A percentile compares a stretch with the other conserved stretches of the same genome.
Conservation (phyloP, 1,140 invertebrate genomes). For the Drosophila biarmipes region DNA sequence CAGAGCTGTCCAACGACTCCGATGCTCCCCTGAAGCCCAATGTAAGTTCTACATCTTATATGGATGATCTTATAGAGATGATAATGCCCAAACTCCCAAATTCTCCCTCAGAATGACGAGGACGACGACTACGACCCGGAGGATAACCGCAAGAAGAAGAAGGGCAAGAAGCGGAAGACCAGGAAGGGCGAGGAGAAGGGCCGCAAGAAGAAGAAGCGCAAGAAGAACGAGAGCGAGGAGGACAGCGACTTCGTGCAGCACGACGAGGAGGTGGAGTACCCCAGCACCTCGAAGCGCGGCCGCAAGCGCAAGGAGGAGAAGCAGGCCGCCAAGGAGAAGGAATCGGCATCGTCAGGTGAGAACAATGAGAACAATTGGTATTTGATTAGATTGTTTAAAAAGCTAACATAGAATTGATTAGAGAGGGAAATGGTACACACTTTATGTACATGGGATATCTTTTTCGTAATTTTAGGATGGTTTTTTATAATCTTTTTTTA, state of each 20-base stretch:
- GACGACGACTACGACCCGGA: constrained; percentile 94
- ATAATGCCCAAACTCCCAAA: background rate
- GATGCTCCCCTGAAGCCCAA: constrained; percentile 81
- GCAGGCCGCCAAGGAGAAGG: constrained; percentile 79
- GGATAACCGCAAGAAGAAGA: constrained; percentile 93
- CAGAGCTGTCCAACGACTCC: constrained; percentile 80
- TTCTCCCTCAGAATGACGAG: constrained; percentile 87
- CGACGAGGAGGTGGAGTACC: constrained; percentile 87
- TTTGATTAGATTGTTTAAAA: too few species aligned
- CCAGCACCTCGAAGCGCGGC: constrained; percentile 84
- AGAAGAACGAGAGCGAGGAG: constrained; percentile 95
- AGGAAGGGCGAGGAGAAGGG: constrained; percentile 94
- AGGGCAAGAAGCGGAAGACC: constrained; percentile 95
- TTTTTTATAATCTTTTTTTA: too few species aligned
- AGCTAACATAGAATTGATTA: too few species aligned
- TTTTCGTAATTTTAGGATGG: too few species aligned
- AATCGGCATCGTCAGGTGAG: constrained; percentile 75
- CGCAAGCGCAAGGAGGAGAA: constrained; percentile 86
- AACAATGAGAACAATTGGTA: background rate
- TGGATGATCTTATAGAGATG: background rate
- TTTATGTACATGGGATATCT: too few species aligned
- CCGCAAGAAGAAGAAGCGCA: constrained; percentile 96
- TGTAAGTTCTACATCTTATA: constrained; percentile 51
- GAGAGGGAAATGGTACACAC: too few species aligned
- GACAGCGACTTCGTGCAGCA: constrained; percentile 92